Evolutionary conservation across 2,113 vertebrate species (phyloP).

Genomic region (Cygnus atratus): DNA sequence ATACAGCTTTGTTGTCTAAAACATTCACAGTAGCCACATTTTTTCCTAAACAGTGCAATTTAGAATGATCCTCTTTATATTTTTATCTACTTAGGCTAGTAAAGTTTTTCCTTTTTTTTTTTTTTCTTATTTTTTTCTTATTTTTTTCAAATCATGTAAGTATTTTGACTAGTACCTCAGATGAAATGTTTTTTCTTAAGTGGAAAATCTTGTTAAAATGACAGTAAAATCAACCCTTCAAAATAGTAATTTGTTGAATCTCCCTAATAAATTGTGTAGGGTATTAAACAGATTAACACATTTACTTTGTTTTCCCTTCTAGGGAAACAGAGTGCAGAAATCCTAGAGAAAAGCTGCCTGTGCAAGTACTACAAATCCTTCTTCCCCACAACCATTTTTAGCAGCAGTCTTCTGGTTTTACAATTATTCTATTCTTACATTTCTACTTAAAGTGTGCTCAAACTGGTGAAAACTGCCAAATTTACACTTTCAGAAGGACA

Average conservation of each 20-base stretch:
- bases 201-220: not conserved
- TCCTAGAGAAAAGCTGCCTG: not conserved
- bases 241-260: not conserved
- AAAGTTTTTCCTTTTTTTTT: not conserved
- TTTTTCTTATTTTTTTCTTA: not conserved
- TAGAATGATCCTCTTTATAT: not conserved
- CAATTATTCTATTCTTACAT: not conserved
- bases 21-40: not conserved
- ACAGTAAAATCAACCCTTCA: not conserved
- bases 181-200: not conserved
- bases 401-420: not conserved
- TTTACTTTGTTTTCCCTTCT: not conserved
- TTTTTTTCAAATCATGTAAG: not conserved
- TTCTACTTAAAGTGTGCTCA: not conserved
- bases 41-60: not conserved
- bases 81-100: not conserved
- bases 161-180: not conserved
- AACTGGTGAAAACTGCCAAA: not conserved
- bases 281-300: not conserved
- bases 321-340: not conserved
- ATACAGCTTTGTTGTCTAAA: not conserved
- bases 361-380: not conserved
- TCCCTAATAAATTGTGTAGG: not conserved
- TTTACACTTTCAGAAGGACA: not conserved
- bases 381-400: not conserved